phyloP scores from a whole-genome alignment of 2,888 invertebrate species.

The Drosophila sordidula region DNA sequence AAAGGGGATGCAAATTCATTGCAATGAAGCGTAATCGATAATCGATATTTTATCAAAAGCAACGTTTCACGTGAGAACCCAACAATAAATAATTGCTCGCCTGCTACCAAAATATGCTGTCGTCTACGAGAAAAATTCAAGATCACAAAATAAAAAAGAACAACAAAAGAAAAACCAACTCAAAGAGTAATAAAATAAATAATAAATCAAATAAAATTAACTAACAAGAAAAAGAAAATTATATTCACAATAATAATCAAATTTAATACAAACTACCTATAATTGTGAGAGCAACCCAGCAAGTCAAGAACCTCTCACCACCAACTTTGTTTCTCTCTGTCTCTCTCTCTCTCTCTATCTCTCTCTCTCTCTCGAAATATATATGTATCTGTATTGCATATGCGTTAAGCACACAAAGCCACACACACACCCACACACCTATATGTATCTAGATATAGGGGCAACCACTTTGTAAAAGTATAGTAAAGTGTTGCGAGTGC shows the following conservation, averaged over 20 bases:
- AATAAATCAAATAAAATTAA: slow-evolving; percentile 15
- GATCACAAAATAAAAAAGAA: slow-evolving; percentile 14
- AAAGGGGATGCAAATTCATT: slow-evolving; percentile 72
- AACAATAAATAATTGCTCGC: slow-evolving; percentile 64
- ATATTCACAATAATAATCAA: slow-evolving; percentile 48
- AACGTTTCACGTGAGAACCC: slow-evolving; percentile 46
- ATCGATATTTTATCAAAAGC: slow-evolving; percentile 74
- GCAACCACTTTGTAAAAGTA: slow-evolving; percentile 67
- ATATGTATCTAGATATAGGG: slow-evolving; percentile 16
- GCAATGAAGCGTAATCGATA: slow-evolving; percentile 52
- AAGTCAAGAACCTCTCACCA: slow-evolving; percentile 22
- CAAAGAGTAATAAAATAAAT: slow-evolving; percentile 10
- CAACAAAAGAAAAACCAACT: slow-evolving; percentile 6
- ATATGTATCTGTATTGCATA: slow-evolving; percentile 22
- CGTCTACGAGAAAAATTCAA: slow-evolving; percentile 47
- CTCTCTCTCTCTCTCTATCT: slow-evolving; percentile 31
- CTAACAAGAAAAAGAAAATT: slow-evolving; percentile 1
- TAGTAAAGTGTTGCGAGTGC: slow-evolving; percentile 75
- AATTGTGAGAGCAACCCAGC: slow-evolving; percentile 45
- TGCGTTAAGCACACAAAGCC: slow-evolving; percentile 24
- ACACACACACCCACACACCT: slow-evolving; percentile 29
- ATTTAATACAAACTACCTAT: slow-evolving; percentile 66
- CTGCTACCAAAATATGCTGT: slow-evolving; percentile 71
- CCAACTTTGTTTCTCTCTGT: slow-evolving; percentile 20
- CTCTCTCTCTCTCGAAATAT: slow-evolving; percentile 13